Evolutionary conservation across 2,113 vertebrate species (phyloP).

Genomic region (Amazona guildingii): DNA sequence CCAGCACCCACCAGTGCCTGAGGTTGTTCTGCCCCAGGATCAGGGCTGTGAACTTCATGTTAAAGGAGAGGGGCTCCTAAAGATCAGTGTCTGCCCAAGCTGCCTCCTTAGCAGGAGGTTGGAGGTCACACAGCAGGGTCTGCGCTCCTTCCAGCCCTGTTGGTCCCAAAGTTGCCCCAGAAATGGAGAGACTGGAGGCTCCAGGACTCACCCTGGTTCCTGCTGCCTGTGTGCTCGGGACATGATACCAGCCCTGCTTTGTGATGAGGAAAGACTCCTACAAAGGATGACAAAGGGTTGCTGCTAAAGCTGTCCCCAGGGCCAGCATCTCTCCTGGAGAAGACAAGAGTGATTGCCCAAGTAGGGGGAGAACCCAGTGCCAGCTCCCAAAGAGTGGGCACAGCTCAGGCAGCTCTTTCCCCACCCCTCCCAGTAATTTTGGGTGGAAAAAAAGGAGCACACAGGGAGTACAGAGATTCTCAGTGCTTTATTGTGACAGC

Average conservation of each 20-base stretch:
- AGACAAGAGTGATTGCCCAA: too few species aligned
- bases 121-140: not conserved
- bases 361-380: accelerated
- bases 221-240: not conserved
- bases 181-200: not conserved
- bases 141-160: not conserved
- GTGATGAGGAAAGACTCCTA: not conserved
- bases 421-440: accelerated
- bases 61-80: not conserved
- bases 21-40: not conserved
- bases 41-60: not conserved
- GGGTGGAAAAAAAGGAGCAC: accelerated
- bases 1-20: not conserved
- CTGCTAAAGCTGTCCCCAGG: not conserved
- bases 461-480: not conserved
- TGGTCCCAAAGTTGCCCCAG: not conserved
- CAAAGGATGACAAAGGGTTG: too few species aligned
- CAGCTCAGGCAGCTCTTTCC: not conserved
- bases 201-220: too few species aligned
- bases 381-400: not conserved
- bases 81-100: accelerated
- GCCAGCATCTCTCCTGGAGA: not conserved
- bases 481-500: slow-evolving; percentile 9
- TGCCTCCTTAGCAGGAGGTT: not conserved
- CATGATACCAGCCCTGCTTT: accelerated